Evolutionary conservation across 2,797 vertebrate species (phyloP), one percentile per base, ranked within the genome.

Genomic region (Thalassophryne amazonica): DNA sequence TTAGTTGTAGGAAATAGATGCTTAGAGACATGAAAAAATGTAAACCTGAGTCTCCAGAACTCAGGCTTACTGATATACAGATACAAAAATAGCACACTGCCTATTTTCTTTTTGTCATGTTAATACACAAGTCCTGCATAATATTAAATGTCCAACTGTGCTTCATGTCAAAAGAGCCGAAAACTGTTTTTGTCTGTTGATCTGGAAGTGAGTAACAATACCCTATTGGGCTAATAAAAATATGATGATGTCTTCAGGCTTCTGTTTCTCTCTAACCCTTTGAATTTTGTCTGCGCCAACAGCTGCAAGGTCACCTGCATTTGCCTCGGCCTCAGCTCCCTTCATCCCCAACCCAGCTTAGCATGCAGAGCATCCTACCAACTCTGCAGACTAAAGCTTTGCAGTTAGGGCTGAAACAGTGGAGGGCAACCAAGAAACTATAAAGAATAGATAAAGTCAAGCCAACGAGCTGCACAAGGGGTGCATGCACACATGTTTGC

Each of bases 221-320:
- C 18, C 42, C 53, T n/a, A 30, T 20, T 24, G 36, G 51, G 45
- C 47, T 59, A 54, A 67, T 69, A 62, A 58, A 74, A 80, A 57
- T 45, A 33, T 59, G 49, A 76, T 55, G 49, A 79, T 42, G 29
- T 45, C 25, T 81, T 29, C 19, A 49, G 62, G 56, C 15, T 45
- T 42, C 30, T 43, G 24, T 40, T 48, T 69, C 30, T 39, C 30
- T 60, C 33, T 28, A 8, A 34, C 37, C 52, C 56, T 30, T 41
- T 33, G 23, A 43, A 54, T 46, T 32, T 60, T 60, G 16, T 35
- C 47, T 49, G 42, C 10, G 49, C 55, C 34, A 73, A 37, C 24
- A 51, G 49, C 55, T 25, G 41, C 64, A 79, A 84, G 80, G 81
- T 86, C 76, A 84, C 65, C 79, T 54, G 63, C 23, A 51, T 56